Evolutionary conservation across 2,888 invertebrate species (phyloP), one percentile per base, ranked within the genome.

Genomic region (Sinohyriopsis cumingii): DNA sequence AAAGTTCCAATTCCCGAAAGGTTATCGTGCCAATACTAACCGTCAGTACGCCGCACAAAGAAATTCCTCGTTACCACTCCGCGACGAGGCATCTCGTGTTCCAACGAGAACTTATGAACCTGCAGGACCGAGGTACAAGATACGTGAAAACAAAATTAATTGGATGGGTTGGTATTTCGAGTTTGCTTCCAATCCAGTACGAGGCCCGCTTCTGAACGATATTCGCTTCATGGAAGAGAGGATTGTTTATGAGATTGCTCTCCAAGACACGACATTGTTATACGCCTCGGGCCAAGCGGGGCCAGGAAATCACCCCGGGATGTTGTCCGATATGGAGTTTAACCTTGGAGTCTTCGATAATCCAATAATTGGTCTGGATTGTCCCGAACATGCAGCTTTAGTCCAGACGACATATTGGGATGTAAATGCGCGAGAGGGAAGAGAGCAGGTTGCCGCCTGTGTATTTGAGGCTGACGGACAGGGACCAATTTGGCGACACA

Each of bases 151-250:
- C 22, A 69, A 65, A 7, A 70, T 84, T 12, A 63, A 67, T n/a
- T 85, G 82, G 82, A 78, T 82, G 78, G 84, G 80, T 7, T 85
- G 84, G 84, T 62, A 75, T 25, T 82, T 82, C 62, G 78, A 82
- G 53, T 74, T 80, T 61, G 63, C 69, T 45, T 73, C 76, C n/a
- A 71, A 77, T 53, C 66, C 76, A 45, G 68, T 78, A 55, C 70
- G 71, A 33, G 83, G 83, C 0, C 77, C 78, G 3, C 69, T 68
- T 18, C 64, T 82, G 22, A 77, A 71, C 59, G 72, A 82, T 63
- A 71, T 84, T 7, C 76, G 69, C 22, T 85, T 79, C 72, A 73
- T 79, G 64, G 76, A 73, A 54, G 69, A 79, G 22, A 61, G 82
- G 28, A 76, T 85, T 9, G 78, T 81, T 9, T 85, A 83, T 64